phyloP scores from a whole-genome alignment of 2,113 vertebrate genomes.

The Cephalopholis sonnerati region DNA sequence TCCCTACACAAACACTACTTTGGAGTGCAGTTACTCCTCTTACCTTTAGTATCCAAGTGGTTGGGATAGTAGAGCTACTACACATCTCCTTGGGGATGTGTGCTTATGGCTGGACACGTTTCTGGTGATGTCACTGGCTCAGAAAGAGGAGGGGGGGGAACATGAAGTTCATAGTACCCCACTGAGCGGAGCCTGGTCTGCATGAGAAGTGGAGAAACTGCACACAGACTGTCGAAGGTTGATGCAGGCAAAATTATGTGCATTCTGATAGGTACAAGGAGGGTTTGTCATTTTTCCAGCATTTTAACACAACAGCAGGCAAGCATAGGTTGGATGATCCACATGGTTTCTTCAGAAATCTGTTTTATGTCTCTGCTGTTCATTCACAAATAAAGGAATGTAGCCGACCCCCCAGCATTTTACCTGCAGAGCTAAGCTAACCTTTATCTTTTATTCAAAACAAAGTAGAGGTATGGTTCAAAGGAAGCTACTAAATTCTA shows the following conservation, averaged over 20 bases:
- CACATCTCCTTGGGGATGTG: conserved; percentile 65
- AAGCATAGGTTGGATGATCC: neutral
- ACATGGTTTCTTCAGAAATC: neutral
- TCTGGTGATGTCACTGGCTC: conserved; percentile 68
- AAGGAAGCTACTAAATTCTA: neutral
- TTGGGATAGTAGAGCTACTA: conserved; percentile 60
- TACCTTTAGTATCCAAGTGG: conserved; percentile 35
- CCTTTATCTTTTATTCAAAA: conserved; percentile 7
- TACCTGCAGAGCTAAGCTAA: neutral
- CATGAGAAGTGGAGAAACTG: conserved; percentile 22
- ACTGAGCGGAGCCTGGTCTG: conserved; percentile 31
- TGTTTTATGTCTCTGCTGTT: conserved; percentile 3
- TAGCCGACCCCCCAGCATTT: neutral
- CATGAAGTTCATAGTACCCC: conserved; percentile 51
- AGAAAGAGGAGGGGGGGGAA: conserved; percentile 46
- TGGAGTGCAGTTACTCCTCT: conserved; percentile 30
- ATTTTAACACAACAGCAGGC: conserved; percentile 17
- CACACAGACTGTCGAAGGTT: neutral
- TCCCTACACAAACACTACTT: conserved; percentile 8
- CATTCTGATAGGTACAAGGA: conserved; percentile 14
- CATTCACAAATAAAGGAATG: neutral
- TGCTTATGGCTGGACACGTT: conserved; percentile 61
- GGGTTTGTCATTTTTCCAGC: neutral
- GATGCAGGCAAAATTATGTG: conserved; percentile 27
- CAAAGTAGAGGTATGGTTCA: neutral